phyloP scores from a whole-genome alignment of 2,888 invertebrate species.

The Mylabris sibirica region DNA sequence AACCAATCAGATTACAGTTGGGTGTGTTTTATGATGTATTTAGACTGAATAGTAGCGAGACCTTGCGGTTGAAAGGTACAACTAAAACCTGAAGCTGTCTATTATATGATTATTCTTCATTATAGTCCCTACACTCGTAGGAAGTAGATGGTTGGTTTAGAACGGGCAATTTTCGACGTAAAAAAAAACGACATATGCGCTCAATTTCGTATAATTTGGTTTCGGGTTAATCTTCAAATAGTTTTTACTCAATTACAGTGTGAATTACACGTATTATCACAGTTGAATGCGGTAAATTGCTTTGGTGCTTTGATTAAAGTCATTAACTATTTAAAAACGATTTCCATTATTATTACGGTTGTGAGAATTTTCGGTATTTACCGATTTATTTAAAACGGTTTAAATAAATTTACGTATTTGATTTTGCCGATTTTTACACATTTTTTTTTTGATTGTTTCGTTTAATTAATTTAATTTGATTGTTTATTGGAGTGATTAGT shows the following conservation, averaged over 20 bases:
- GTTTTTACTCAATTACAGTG: slow-evolving; percentile 62
- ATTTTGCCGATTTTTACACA: neutral
- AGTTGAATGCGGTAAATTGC: slow-evolving; percentile 56
- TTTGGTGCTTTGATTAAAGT: slow-evolving; percentile 51
- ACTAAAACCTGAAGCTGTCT: slow-evolving; percentile 59
- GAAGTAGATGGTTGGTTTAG: slow-evolving; percentile 62
- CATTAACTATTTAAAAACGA: slow-evolving; percentile 48
- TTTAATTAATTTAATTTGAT: neutral
- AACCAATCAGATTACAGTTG: slow-evolving; percentile 48
- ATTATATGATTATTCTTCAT: slow-evolving; percentile 65
- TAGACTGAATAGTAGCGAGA: slow-evolving; percentile 59
- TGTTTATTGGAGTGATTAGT: slow-evolving; percentile 5
- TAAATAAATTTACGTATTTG: neutral
- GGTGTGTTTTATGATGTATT: slow-evolving; percentile 44
- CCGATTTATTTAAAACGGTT: slow-evolving; percentile 11
- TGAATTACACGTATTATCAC: slow-evolving; percentile 62
- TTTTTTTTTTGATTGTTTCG: slow-evolving; percentile 2
- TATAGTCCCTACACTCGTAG: slow-evolving; percentile 64
- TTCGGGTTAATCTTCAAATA: slow-evolving; percentile 61
- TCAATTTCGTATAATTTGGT: slow-evolving; percentile 63
- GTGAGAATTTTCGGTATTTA: slow-evolving; percentile 24
- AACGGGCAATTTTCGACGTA: slow-evolving; percentile 61
- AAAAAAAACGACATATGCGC: slow-evolving; percentile 61
- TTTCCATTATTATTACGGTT: slow-evolving; percentile 20
- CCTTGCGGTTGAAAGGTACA: slow-evolving; percentile 58